Evolutionary conservation across 2,888 invertebrate genomes (phyloP).

Genomic region (Dryobota labecula): DNA sequence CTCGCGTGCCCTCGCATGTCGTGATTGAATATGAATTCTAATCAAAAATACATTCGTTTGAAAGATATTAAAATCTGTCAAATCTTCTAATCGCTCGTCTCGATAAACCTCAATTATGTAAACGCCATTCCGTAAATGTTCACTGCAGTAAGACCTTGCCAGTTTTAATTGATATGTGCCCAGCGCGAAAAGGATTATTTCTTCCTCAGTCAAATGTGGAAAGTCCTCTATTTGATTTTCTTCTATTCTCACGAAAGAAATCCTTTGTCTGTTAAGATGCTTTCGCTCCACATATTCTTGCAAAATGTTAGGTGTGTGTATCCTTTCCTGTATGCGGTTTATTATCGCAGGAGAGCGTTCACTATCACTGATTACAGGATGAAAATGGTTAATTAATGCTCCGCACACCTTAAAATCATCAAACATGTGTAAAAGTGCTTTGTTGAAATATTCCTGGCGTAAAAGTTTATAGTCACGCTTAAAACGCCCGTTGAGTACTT

Average conservation of each 20-base stretch:
- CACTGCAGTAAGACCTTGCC: too few relatives aligned
- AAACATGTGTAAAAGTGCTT: too few relatives aligned
- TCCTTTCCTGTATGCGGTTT: slow-evolving; percentile 32
- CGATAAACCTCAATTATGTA: too few relatives aligned
- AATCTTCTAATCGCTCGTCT: too few relatives aligned
- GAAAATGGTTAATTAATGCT: slow-evolving; percentile 32
- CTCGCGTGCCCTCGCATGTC: slow-evolving; percentile 24
- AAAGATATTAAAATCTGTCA: slow-evolving; percentile 31
- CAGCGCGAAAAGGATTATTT: too few relatives aligned
- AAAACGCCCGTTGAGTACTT: too few relatives aligned
- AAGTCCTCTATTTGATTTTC: slow-evolving; percentile 36
- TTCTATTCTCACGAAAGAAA: slow-evolving; percentile 27
- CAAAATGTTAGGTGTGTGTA: slow-evolving; percentile 32
- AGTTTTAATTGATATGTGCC: too few relatives aligned
- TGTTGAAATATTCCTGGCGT: too few relatives aligned
- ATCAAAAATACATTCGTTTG: slow-evolving; percentile 24
- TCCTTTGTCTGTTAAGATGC: slow-evolving; percentile 40
- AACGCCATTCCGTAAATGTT: too few relatives aligned
- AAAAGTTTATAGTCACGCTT: too few relatives aligned
- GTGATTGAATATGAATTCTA: slow-evolving; percentile 29
- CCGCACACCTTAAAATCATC: too few relatives aligned
- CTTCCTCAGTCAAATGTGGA: slow-evolving; percentile 39
- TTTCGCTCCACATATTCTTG: slow-evolving; percentile 44
- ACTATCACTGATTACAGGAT: slow-evolving; percentile 19
- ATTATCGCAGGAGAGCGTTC: slow-evolving; percentile 28